These are phyloP conservation scores for Ctena decussata DNA, from an alignment of 2,888 invertebrate genomes.

Conservation along the genomic window DNA sequence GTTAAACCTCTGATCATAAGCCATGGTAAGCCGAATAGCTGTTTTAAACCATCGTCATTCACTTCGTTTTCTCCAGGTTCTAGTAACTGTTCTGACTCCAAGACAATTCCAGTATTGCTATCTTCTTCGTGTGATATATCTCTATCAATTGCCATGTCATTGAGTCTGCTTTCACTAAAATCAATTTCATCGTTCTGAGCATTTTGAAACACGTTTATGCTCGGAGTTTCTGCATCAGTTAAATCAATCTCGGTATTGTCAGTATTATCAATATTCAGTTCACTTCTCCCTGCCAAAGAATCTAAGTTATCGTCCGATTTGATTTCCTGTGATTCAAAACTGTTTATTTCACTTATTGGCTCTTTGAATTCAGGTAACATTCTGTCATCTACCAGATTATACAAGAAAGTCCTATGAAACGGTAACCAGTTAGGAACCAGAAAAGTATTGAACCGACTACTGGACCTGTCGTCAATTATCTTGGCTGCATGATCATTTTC, in stretches of 20 bases:
- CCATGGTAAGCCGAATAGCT: background rate
- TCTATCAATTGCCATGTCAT: background rate
- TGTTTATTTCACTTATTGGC: background rate
- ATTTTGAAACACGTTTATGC: too few relatives aligned
- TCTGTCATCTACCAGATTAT: background rate
- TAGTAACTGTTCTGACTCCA: background rate
- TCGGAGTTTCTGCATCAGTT: too few relatives aligned
- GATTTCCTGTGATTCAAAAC: background rate
- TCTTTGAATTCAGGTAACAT: background rate
- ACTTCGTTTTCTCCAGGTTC: background rate
- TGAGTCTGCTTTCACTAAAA: too few relatives aligned
- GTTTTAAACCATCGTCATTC: background rate
- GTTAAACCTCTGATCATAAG: background rate
- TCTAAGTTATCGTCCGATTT: background rate
- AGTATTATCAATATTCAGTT: background rate
- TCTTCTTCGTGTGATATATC: background rate
- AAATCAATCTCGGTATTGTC: background rate
- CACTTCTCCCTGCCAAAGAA: background rate
- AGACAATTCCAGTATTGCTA: background rate
- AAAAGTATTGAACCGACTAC: background rate
- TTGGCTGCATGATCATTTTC: background rate
- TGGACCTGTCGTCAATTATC: background rate
- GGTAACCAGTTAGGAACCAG: background rate
- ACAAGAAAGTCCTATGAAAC: background rate
- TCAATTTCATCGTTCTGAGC: too few relatives aligned